phyloP scores from a whole-genome alignment of 1,140 invertebrate species.

The Lithobius niger region DNA sequence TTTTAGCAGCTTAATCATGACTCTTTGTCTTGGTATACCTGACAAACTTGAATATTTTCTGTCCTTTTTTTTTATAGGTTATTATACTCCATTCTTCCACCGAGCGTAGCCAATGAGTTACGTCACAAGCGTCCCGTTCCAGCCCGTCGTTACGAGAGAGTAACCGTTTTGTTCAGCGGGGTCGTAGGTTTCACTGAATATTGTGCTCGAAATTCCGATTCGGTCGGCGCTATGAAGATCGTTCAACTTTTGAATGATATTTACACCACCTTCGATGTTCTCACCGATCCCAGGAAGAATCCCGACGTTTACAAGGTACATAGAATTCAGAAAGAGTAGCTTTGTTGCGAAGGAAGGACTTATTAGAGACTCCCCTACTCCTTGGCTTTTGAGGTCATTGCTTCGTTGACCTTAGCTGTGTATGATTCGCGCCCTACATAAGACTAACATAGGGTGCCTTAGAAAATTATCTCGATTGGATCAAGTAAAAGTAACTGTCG shows the following conservation, averaged over 20 bases:
- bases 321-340: too few relatives aligned
- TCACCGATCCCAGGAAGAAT: conserved; percentile 80
- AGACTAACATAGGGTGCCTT: too few relatives aligned
- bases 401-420: too few relatives aligned
- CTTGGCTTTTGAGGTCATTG: too few relatives aligned
- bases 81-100: conserved; percentile 84
- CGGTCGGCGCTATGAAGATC: conserved; percentile 78
- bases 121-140: conserved; percentile 76
- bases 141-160: conserved; percentile 69
- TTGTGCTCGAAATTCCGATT: conserved; percentile 67
- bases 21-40: background rate
- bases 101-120: conserved; percentile 82
- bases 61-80: conserved; percentile 42
- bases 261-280: conserved; percentile 78
- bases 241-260: conserved; percentile 80
- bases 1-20: too few relatives aligned
- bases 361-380: too few relatives aligned
- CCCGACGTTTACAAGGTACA: conserved; percentile 88
- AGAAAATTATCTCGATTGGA: too few relatives aligned
- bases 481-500: too few relatives aligned
- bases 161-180: conserved; percentile 84
- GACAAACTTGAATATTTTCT: conserved; percentile 7
- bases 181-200: conserved; percentile 84
- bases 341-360: too few relatives aligned
- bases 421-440: too few relatives aligned